Percentiles rank a stretch among this genome's conserved stretches.
Conservation (phyloP, 2,113 vertebrate genomes). For the Struthio camelus region DNA sequence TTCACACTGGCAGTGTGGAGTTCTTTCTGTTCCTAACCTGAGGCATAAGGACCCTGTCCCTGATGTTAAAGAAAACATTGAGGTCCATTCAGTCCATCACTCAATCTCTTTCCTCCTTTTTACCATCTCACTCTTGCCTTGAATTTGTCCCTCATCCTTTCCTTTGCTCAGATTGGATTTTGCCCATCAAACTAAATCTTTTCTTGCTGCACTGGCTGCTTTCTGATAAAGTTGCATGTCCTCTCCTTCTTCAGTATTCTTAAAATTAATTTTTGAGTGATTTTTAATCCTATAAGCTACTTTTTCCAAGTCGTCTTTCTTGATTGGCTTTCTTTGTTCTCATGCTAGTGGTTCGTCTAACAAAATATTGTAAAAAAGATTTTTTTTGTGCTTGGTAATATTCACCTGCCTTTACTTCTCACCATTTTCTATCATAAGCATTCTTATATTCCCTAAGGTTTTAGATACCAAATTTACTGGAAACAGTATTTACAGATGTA, state of each 20-base stretch:
- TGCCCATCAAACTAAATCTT: background rate
- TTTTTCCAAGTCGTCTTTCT: background rate
- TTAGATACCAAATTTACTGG: slow-evolving; percentile 9
- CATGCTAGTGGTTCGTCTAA: background rate
- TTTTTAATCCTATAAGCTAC: background rate
- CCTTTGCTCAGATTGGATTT: background rate
- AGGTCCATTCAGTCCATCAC: no score
- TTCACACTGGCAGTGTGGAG: background rate
- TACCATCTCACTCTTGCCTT: background rate
- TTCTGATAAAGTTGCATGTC: background rate
- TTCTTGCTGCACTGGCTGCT: background rate
- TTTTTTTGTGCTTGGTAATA: background rate
- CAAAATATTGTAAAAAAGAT: background rate
- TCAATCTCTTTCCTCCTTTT: background rate
- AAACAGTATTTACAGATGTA: slow-evolving; percentile 13
- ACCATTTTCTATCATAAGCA: slow-evolving; percentile 5
- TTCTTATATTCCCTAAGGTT: background rate
- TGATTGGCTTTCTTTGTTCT: background rate
- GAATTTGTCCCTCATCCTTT: background rate
- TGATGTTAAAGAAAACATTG: background rate
- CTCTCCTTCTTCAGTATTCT: background rate
- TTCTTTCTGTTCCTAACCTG: background rate
- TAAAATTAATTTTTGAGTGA: background rate
- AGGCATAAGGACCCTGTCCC: background rate
- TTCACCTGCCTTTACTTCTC: background rate